These are phyloP conservation scores for Tonatia bakeri DNA, from an alignment of 2,113 vertebrate genomes.

Conservation along the genomic window DNA sequence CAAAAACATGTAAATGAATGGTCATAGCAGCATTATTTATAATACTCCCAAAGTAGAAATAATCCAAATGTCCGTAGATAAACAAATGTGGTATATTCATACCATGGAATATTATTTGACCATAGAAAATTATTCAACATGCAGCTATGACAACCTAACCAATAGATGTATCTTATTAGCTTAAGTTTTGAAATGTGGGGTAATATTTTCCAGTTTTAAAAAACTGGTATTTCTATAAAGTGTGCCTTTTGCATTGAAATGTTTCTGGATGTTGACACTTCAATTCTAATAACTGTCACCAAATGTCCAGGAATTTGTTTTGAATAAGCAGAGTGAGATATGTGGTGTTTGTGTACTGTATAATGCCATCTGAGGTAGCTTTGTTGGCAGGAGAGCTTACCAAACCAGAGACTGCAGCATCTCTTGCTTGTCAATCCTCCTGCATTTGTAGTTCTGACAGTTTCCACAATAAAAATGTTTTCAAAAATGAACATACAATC, in stretches of 20 bases:
- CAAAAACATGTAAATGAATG: neutral
- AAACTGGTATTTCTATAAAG: conserved; percentile 27
- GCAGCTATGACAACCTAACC: neutral
- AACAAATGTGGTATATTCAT: neutral
- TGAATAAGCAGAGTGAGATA: conserved; percentile 18
- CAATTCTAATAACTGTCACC: conserved; percentile 57
- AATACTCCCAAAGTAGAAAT: neutral
- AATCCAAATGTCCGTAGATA: neutral
- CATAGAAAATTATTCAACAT: neutral
- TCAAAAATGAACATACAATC: neutral
- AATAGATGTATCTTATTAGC: conserved; percentile 22
- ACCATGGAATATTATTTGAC: neutral
- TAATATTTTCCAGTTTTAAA: conserved; percentile 37
- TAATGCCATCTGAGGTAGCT: neutral
- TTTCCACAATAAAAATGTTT: neutral
- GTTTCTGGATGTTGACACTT: conserved; percentile 22
- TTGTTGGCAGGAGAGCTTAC: neutral
- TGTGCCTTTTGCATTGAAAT: neutral
- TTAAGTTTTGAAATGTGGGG: conserved; percentile 40
- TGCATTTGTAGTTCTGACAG: conserved; percentile 21
- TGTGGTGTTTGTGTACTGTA: neutral
- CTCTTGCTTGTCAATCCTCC: neutral
- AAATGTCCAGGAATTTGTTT: conserved; percentile 42
- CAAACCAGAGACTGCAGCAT: neutral
- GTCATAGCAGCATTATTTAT: neutral